phyloP scores from a whole-genome alignment of 2,888 invertebrate genomes.

The Aporophyla lueneburgensis region DNA sequence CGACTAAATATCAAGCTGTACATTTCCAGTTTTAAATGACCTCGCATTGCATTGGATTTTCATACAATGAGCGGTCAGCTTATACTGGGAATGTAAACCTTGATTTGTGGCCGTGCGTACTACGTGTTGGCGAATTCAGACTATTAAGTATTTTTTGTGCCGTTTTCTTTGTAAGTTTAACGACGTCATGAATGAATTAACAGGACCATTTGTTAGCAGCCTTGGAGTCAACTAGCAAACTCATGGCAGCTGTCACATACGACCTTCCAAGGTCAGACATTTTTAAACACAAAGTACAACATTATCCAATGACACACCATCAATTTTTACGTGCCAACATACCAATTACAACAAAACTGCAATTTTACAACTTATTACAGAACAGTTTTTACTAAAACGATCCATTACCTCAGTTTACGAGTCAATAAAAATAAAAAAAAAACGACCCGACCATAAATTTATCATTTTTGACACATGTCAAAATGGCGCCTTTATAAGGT shows the following conservation, averaged over 20 bases:
- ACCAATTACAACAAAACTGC: conserved; percentile 10
- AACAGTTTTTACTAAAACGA: conserved; percentile 33
- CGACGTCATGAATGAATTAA: neutral
- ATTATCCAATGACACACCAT: neutral
- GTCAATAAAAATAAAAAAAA: conserved; percentile 39
- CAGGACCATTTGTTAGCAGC: neutral
- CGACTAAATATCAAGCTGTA: no score
- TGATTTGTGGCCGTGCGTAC: no score
- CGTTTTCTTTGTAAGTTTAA: neutral
- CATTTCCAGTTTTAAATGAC: no score
- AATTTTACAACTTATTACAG: conserved; percentile 31
- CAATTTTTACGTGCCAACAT: neutral
- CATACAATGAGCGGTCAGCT: no score
- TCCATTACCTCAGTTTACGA: conserved; percentile 33
- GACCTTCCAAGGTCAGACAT: neutral
- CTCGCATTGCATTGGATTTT: no score
- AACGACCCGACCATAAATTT: conserved; percentile 35
- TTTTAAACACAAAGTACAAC: neutral
- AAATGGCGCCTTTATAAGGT: conserved; percentile 53
- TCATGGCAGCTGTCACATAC: conserved; percentile 2
- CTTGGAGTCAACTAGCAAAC: neutral
- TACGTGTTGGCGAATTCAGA: neutral
- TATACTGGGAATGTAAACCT: no score
- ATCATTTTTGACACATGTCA: conserved; percentile 63
- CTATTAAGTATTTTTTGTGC: neutral